Evolutionary conservation across 1,140 invertebrate species (phyloP).

Genomic region (Trichonephila clavata): DNA sequence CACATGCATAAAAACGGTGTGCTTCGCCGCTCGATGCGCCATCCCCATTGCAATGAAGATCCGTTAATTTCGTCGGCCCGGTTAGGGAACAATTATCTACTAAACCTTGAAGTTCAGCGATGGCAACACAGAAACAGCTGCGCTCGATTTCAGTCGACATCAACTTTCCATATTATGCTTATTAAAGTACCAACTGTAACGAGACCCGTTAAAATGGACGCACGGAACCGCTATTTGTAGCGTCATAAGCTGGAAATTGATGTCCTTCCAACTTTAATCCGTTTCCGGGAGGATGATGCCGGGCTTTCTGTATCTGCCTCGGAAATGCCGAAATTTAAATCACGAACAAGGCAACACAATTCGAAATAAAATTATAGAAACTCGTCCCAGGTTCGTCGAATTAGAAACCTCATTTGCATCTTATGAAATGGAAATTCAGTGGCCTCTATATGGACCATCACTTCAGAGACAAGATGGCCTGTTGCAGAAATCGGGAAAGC

Average conservation of each 20-base stretch:
- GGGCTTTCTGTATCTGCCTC: neutral
- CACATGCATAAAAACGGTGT: too few species aligned
- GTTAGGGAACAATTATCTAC: conserved; percentile 18
- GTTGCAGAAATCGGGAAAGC: conserved; percentile 19
- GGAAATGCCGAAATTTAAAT: conserved; percentile 43
- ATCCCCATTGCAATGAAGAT: neutral
- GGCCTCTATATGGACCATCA: neutral
- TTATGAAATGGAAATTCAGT: conserved; percentile 59
- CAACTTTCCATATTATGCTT: conserved; percentile 42
- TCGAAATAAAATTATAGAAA: conserved; percentile 51
- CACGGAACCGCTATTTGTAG: neutral
- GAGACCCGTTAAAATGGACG: conserved; percentile 19
- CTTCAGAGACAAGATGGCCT: neutral
- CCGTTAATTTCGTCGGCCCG: neutral
- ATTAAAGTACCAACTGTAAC: conserved; percentile 25
- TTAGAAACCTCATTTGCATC: conserved; percentile 54
- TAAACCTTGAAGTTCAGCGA: neutral
- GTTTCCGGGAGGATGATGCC: neutral
- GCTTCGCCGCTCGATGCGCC: too few species aligned
- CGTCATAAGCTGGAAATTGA: conserved; percentile 43
- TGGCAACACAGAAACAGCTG: neutral
- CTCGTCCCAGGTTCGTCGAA: conserved; percentile 35
- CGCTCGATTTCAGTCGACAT: conserved; percentile 13
- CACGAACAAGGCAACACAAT: conserved; percentile 25
- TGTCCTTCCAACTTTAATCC: conserved; percentile 37